Evolutionary conservation across 2,113 vertebrate species (phyloP).

Genomic region (Nyctibius bracteatus): DNA sequence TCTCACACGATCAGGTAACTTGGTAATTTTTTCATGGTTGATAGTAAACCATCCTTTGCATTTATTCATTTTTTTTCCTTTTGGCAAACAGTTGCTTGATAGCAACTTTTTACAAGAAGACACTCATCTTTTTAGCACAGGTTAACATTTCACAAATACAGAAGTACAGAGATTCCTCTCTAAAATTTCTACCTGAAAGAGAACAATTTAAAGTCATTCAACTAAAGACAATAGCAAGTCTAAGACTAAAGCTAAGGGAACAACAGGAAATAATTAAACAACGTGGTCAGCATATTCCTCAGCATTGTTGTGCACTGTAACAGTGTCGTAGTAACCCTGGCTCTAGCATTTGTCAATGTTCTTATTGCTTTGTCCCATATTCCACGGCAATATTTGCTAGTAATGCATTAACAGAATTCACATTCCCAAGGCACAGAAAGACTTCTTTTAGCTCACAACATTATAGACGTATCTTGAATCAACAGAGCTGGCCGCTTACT

Average conservation of each 20-base stretch:
- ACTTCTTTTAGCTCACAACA: neutral
- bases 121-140: neutral
- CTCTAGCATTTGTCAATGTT: neutral
- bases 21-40: neutral
- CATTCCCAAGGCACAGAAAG: neutral
- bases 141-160: neutral
- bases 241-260: neutral
- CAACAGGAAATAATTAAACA: neutral
- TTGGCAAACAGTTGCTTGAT: neutral
- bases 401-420: constrained; percentile 36
- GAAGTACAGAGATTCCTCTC: neutral
- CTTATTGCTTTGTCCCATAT: neutral
- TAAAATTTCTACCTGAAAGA: neutral
- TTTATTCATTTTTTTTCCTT: neutral
- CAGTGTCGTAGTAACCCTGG: neutral
- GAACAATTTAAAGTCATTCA: neutral
- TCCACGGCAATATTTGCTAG: neutral
- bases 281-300: neutral
- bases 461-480: neutral
- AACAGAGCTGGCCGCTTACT: neutral
- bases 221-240: neutral
- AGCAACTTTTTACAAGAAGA: neutral
- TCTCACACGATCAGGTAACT: neutral
- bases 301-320: neutral
- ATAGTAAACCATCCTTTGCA: neutral